Evolutionary conservation across 2,888 invertebrate genomes (phyloP), one percentile per base, ranked within the genome.

Genomic region (Altica lythri): DNA sequence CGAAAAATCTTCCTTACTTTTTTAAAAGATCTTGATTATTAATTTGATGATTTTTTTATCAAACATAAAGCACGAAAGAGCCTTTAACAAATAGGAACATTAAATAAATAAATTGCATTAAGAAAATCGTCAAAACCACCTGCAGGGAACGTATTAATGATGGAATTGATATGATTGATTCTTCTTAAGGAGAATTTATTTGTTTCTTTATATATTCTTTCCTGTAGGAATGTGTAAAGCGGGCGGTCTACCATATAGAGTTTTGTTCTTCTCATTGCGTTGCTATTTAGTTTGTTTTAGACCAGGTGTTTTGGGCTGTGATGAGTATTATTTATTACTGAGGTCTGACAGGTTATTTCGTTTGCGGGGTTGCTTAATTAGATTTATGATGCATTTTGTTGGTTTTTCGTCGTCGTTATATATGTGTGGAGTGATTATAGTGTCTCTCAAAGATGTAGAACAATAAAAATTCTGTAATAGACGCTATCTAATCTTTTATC

Each of bases 341-440:
- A 54, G 54, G 67, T 66, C 66, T 71, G 72, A 72, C 72, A 71
- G 73, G 73, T 71, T 71, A 73, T 72, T 74, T 71, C 68, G 71
- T 71, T 71, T 67, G 68, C 67, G 68, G 72, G 71, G 72, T 72
- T 40, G 34, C 40, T 40, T 74, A 74, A 74, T 74, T 74, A 73
- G 71, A 74, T 74, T 74, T 74, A 74, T 72, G 73, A 72, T 71
- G 71, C 67, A 68, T 69, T 69, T 51, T 69, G 71, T 72, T 68
- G 68, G 68, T 70, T 69, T 69, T 64, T n/a, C n/a, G n/a, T n/a
- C n/a, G n/a, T n/a, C n/a, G n/a, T n/a, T n/a, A n/a, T n/a, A n/a
- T n/a, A n/a, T n/a, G n/a, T n/a, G n/a, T n/a, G n/a, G n/a, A n/a
- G n/a, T n/a, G n/a, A n/a, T n/a, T n/a, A n/a, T n/a, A n/a, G n/a